Evolutionary conservation across 2,888 invertebrate species (phyloP).

Genomic region (Cepaea hortensis): DNA sequence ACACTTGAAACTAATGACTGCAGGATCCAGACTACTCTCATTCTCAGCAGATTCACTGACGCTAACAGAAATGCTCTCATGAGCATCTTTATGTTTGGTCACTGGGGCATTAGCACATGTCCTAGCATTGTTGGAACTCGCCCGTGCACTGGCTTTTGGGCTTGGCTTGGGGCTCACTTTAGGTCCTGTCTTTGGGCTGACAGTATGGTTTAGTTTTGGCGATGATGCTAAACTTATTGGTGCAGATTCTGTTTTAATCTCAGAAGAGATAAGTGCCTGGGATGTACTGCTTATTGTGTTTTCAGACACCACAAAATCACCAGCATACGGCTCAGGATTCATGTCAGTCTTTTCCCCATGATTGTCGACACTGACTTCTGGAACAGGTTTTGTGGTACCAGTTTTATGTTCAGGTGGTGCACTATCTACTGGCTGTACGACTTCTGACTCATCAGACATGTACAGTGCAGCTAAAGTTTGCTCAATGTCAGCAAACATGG

Average conservation of each 20-base stretch:
- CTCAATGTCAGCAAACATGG: constrained; percentile 53
- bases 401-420: background rate
- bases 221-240: background rate
- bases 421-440: background rate
- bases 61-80: background rate
- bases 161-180: constrained; percentile 46
- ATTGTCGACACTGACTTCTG: no score
- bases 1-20: background rate
- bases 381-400: background rate
- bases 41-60: background rate
- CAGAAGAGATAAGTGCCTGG: background rate
- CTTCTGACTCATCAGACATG: background rate
- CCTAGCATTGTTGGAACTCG: background rate
- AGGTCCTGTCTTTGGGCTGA: constrained; percentile 19
- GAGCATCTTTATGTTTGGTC: background rate
- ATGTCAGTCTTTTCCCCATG: background rate
- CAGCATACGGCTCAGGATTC: background rate
- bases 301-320: background rate
- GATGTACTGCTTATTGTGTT: background rate
- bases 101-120: background rate
- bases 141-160: constrained; percentile 13
- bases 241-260: background rate
- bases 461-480: constrained; percentile 47
- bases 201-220: background rate
- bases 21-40: background rate